These are phyloP conservation scores for Epinotia ramella DNA, from an alignment of 2,888 invertebrate genomes.

Conservation along the genomic window DNA sequence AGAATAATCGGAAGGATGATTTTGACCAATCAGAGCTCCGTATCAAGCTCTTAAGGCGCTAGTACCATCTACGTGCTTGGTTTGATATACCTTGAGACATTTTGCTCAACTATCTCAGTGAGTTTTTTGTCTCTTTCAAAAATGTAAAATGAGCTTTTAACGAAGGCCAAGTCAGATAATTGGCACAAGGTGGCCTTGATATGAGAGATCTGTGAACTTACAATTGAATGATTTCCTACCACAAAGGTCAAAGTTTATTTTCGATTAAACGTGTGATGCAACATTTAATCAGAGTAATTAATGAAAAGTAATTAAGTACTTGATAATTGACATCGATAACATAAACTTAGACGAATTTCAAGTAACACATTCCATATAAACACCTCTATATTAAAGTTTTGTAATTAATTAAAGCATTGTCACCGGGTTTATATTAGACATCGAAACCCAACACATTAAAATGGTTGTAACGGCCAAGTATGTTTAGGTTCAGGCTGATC, in stretches of 20 bases:
- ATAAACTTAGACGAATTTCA: conserved; percentile 9
- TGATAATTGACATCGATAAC: neutral
- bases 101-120: conserved; percentile 38
- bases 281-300: neutral
- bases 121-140: neutral
- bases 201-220: conserved; percentile 25
- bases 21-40: neutral
- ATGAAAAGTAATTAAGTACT: neutral
- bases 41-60: neutral
- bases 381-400: neutral
- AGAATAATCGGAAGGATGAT: neutral
- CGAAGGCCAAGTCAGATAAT: neutral
- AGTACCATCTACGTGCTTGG: conserved; percentile 1
- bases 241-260: conserved; percentile 20
- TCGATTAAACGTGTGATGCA: conserved; percentile 13
- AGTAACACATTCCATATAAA: conserved; percentile 27
- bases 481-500: neutral
- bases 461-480: neutral
- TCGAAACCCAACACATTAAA: neutral
- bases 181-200: neutral
- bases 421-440: neutral
- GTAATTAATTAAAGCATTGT: neutral
- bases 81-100: neutral
- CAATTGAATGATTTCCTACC: conserved; percentile 19
- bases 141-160: neutral